Base-by-base conservation (phyloP, 2,888 invertebrate genomes). In the Itoplectis maculator region DNA sequence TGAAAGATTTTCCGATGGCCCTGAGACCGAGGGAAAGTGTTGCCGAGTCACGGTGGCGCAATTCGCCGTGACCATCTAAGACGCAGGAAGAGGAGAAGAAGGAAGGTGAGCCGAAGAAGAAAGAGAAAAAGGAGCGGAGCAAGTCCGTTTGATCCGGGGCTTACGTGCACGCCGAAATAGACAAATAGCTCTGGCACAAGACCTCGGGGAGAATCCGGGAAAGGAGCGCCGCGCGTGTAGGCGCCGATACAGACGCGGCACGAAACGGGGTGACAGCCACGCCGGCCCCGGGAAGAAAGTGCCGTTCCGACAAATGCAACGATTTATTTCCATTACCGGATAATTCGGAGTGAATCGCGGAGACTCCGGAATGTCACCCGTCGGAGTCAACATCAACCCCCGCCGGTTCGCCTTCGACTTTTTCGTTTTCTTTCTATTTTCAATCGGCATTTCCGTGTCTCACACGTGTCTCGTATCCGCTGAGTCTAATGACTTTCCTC, bases 281-380 rank as follows among this genome's bases (percentile, higher is more conserved):
- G n/a, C n/a, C n/a, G n/a, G n/a, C n/a, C n/a, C 85, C 72, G 85
- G 84, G 65, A 29, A 68, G 23, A 61, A 47, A 65, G 54, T 66
- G 37, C 42, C 66, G 68, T 54, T 84, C 73, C 73, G 76, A 88
- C 88, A 88, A 88, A 91, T 89, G 87, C 88, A 89, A 86, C 91
- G 86, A 91, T 91, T 89, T 91, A 88, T 91, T 90, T 91, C 87
- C 89, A 89, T 91, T 91, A 90, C 77, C 79, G 63, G 68, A 88
- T 89, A 90, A 91, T 91, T 89, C 89, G 87, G 84, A 86, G 81
- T 68, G 82, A 85, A 85, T 83, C 81, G 72, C 56, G 29, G 78
- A 47, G 79, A 81, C 65, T 74, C 61, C 47, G 56, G 56, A 78
- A 79, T 79, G 69, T 79, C 59, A 45, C 69, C 65, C 68, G 78